Base-by-base conservation (phyloP, 2,797 vertebrate genomes). In the Halcyon leucocephala region DNA sequence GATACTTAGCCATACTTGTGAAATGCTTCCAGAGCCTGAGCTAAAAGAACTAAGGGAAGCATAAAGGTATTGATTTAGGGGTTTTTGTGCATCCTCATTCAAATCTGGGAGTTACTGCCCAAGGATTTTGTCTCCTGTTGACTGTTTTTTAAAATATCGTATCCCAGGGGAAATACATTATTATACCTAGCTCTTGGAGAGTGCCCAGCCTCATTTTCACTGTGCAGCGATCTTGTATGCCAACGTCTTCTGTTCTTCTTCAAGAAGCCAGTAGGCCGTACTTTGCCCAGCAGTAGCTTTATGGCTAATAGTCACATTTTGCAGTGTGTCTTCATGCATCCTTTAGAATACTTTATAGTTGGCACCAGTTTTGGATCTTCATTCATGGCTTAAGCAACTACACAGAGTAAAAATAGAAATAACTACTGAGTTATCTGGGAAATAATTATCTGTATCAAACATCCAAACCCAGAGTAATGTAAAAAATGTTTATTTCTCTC, bases 81-180 rank as follows among this genome's bases (percentile, higher is more conserved):
- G 8, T 18, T 93, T 74, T 21, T 73, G 35, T 57, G 24, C 37
- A 26, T 41, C 41, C 13, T 88, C 8, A 7, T 51, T 79, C 49
- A 74, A 35, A 74, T 65, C 46, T 48, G 61, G 57, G 51, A 28
- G 6, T 62, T 46, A 24, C 19, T 51, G 18, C 51, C 14, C 33
- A 33, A 67, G 42, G 29, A n/a, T 7, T 11, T 70, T 82, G 7
- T 39, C 51, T 46, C 8, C 24, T 12, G 2, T 51, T 70, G 11
- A 9, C 11, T 42, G 41, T 42, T 42, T 18, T 42, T 42, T 42
- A 42, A 41, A 42, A 42, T 42, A 42, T 83, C 33, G 60, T 48
- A 22, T 87, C 42, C 37, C 21, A 12, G 10, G 14, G 41, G 21
- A 54, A 66, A 16, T 55, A 18, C 0, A 0, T 66, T 33, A 0